Conservation (phyloP, 2,888 invertebrate species). For the Venustoraphidia nigricollis region DNA sequence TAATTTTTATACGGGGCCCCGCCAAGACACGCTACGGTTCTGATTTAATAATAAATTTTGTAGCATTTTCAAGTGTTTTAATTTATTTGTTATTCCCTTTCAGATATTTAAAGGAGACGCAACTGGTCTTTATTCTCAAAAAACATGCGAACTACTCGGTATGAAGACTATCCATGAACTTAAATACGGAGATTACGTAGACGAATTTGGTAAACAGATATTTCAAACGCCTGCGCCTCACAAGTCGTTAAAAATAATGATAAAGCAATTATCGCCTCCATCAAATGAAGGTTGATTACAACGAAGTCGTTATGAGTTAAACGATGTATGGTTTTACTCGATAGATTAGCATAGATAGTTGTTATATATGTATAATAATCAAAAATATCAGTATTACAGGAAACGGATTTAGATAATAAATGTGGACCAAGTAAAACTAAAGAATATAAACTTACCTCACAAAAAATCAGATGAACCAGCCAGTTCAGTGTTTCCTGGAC, state of each 20-base stretch:
- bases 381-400: neutral
- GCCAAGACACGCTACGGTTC: too few relatives aligned
- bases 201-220: conserved; percentile 39
- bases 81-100: too few relatives aligned
- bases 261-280: conserved; percentile 19
- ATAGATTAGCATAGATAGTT: too few relatives aligned
- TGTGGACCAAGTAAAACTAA: neutral
- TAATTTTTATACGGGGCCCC: too few relatives aligned
- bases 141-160: conserved; percentile 51
- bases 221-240: conserved; percentile 54
- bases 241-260: conserved; percentile 54
- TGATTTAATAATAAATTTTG: too few relatives aligned
- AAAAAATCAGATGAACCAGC: too few relatives aligned
- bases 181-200: conserved; percentile 52
- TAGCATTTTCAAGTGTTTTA: too few relatives aligned
- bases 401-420: neutral
- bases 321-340: too few relatives aligned
- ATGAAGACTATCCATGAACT: conserved; percentile 47
- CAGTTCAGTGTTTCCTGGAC: too few relatives aligned
- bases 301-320: too few relatives aligned
- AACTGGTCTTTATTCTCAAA: conserved; percentile 65
- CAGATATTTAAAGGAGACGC: conserved; percentile 70
- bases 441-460: neutral
- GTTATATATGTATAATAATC: too few relatives aligned
- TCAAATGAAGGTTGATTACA: too few relatives aligned